Conservation (phyloP, 2,797 vertebrate species). For the Platalea minor region DNA sequence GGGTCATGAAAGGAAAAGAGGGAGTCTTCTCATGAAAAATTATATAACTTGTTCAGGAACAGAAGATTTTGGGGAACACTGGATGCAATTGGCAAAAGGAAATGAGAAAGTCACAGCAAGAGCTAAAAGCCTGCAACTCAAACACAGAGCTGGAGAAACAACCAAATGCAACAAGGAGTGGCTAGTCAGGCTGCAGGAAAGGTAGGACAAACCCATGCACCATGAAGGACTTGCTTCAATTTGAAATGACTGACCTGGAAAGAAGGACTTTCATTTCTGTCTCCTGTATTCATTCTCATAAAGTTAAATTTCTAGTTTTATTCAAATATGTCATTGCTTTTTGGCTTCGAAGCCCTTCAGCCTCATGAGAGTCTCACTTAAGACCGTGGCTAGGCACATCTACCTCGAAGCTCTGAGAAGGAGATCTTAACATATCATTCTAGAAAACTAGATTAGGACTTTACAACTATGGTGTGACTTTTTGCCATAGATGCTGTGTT, state of each 20-base stretch:
- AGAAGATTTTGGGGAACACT: background rate
- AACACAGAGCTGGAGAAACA: background rate
- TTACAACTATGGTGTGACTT: background rate
- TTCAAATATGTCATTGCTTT: background rate
- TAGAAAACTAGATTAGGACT: background rate
- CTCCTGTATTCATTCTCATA: background rate
- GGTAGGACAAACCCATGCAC: background rate
- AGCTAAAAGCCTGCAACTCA: background rate
- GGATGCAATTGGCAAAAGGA: background rate
- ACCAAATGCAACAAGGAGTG: rapidly evolving
- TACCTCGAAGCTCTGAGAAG: background rate
- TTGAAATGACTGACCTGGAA: background rate
- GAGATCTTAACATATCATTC: background rate
- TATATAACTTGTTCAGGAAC: background rate
- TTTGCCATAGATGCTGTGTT: background rate
- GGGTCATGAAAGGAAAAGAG: background rate
- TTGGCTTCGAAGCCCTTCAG: background rate
- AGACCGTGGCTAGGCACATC: background rate
- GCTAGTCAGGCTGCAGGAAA: background rate
- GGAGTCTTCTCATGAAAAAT: background rate
- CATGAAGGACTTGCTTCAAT: background rate
- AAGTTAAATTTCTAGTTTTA: background rate
- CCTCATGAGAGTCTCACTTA: background rate
- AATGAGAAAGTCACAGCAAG: background rate
- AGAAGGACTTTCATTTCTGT: background rate